Base-by-base conservation (phyloP, 2,113 vertebrate genomes). In the Panthera tigris region DNA sequence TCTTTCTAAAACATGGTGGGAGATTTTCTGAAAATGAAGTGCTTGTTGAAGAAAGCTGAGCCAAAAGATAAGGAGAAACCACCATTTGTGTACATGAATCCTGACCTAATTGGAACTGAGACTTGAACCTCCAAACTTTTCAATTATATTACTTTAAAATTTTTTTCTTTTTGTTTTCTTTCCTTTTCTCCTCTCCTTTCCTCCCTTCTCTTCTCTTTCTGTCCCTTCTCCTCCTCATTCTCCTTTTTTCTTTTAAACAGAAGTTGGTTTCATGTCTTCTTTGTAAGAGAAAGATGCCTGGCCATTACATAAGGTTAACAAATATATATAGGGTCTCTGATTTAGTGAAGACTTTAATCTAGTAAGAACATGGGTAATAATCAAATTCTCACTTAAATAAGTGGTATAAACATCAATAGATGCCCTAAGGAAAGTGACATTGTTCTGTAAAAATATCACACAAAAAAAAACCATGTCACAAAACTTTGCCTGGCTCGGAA, bases 261-360 rank as follows among this genome's bases (percentile, higher is more conserved):
- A 68, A 73, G 18, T 61, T 66, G 16, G 4, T 79, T 94, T 78
- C 25, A 89, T 69, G 50, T 90, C 21, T 93, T 95, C 63, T 36
- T 94, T 97, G 13, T 19, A 89, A 89, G 2, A 96, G 10, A 97
- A 93, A 89, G 1, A 45, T 85, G 6, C 5, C 50, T 94, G 27
- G 27, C 4, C 39, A 81, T 55, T 69, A 80, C 4, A 21, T 23
- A 81, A 84, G 4, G 3, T 66, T 81, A 82, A 45, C 12, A 19
- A 73, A 90, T 23, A 85, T 25, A 95, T 27, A 76, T 36, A 21
- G 11, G 8, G 3, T 80, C 41, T 93, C 82, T 68, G 39, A 63
- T 73, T 78, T 83, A 66, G 48, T 80, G 9, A 92, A 86, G 25
- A 48, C 14, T 86, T 57, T 66, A 57, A 15, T 31, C 23, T 48